Base-by-base conservation (phyloP, 1,140 invertebrate species). In the Drosophila hydei region DNA sequence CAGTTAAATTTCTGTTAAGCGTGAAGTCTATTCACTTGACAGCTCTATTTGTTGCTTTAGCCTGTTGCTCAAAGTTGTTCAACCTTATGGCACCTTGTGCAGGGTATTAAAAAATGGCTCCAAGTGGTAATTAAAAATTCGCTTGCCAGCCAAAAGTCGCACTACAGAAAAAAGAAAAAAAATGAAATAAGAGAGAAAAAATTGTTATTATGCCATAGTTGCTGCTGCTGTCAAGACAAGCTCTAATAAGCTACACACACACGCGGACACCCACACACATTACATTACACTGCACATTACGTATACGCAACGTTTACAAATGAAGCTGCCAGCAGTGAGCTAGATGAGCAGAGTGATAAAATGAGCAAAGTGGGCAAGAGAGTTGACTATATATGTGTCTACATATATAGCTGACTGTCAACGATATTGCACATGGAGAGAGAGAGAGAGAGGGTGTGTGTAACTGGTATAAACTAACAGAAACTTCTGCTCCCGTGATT, bases 291-390 rank as follows among this genome's bases (percentile, higher is more conserved):
- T 77, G 75, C 52, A 62, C 47, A 73, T 76, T 62, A 69, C 70
- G 70, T 77, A 68, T 75, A 77, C 79, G 65, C 70, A 77, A 30
- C 78, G 51, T 75, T 75, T 83, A 83, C 75, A 83, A 83, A 84
- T 76, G 80, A 84, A 73, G 60, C 58, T 84, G 80, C 52, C 68
- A 65, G 61, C 72, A 47, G 30, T 21, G 64, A 52, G 60, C 50
- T 30, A 50, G 19, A 62, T 21, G 42, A 42, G 23, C 6, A 38
- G 43, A 38, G 23, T 21, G 54, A 67, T 38, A 60, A 72, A 54
- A 68, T 60, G 48, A 54, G 63, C 25, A 64, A 19, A 47, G 58
- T 27, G 51, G 33, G 51, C 47, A 51, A 60, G 51, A 40, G 65
- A 36, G 52, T 25, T 64, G 55, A 62, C 38, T 16, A 14, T 45